A percentile compares a stretch with the other conserved stretches of the same genome.
phyloP scores from a whole-genome alignment of 2,113 vertebrate genomes.

The Chinchilla lanigera region DNA sequence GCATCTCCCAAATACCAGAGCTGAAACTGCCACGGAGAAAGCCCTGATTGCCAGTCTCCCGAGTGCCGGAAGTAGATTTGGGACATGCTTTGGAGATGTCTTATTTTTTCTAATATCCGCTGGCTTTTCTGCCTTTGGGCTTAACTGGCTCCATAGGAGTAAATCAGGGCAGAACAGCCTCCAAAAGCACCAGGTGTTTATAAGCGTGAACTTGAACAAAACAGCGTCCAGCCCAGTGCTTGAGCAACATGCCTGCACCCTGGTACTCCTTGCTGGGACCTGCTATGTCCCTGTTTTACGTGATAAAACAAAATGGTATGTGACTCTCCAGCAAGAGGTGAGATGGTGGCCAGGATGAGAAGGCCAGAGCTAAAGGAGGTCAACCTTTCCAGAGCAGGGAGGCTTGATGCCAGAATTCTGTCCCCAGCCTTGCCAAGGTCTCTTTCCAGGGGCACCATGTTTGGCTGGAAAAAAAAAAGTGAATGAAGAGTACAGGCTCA shows the following conservation, averaged over 20 bases:
- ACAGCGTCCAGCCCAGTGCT: fast-evolving
- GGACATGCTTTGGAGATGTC: neutral
- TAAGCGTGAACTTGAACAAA: neutral
- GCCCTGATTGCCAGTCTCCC: neutral
- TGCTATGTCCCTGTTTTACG: neutral
- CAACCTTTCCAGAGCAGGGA: neutral
- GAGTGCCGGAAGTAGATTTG: neutral
- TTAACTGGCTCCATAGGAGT: neutral
- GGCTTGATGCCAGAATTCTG: neutral
- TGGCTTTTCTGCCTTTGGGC: neutral
- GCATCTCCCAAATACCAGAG: neutral
- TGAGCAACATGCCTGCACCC: fast-evolving
- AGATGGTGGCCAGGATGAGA: neutral
- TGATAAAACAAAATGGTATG: neutral
- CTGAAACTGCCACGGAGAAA: neutral
- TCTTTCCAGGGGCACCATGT: neutral
- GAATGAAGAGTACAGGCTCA: neutral
- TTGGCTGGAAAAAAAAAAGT: neutral
- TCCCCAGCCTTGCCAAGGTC: neutral
- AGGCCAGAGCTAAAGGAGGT: neutral
- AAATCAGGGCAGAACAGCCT: neutral
- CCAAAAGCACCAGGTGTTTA: neutral
- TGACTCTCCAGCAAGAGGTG: neutral
- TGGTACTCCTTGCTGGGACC: neutral
- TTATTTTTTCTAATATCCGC: neutral